A percentile compares a stretch with the other conserved stretches of the same genome.
phyloP scores from a whole-genome alignment of 2,797 vertebrate species.

The Pseudochromis fuscus region DNA sequence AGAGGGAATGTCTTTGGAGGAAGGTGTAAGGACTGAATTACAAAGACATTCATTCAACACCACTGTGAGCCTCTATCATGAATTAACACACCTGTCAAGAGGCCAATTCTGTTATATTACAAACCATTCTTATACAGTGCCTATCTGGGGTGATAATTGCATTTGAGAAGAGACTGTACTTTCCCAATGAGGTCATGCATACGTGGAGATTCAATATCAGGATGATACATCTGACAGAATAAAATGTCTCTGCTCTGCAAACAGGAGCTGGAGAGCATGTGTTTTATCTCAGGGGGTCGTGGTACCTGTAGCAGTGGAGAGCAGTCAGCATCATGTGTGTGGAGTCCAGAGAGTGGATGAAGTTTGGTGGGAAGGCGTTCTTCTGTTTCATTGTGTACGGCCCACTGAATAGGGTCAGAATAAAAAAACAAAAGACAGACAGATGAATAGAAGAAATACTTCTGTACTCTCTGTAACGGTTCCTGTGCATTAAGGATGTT shows the following conservation, averaged over 20 bases:
- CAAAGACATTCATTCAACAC: conserved; percentile 9
- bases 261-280: not conserved
- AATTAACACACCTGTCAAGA: conserved; percentile 11
- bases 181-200: conserved; percentile 12
- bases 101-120: not conserved
- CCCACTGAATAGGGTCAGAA: conserved; percentile 80
- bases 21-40: not conserved
- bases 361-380: conserved; percentile 97
- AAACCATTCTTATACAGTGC: not conserved
- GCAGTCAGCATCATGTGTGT: conserved; percentile 99
- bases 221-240: not conserved
- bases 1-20: not conserved
- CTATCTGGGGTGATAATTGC: conserved; percentile 5
- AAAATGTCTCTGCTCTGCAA: not conserved
- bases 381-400: conserved; percentile 96
- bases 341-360: conserved; percentile 98
- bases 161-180: not conserved
- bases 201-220: not conserved
- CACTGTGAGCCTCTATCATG: not conserved
- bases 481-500: conserved; percentile 6
- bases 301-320: conserved; percentile 90
- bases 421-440: not conserved
- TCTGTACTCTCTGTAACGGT: not conserved
- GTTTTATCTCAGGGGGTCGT: not conserved
- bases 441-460: not conserved